Percentiles rank a stretch among this genome's conserved stretches.
Conservation (phyloP, 1,140 invertebrate species). For the Protaetia brevitarsis region DNA sequence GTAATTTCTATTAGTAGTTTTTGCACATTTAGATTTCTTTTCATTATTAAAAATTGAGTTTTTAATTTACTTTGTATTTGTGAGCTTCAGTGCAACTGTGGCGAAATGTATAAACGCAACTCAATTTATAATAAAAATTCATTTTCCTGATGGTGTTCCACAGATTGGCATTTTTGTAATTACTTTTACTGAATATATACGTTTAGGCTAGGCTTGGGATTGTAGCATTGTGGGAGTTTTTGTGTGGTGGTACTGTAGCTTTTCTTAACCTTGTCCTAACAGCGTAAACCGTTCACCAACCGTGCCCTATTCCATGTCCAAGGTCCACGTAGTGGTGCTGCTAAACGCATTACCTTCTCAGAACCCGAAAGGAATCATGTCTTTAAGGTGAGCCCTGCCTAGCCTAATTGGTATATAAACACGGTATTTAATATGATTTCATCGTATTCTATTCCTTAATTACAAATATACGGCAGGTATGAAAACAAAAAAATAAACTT, state of each 20-base stretch:
- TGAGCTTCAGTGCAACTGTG: no score
- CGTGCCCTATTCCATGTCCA: slow-evolving; percentile 37
- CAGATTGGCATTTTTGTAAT: background rate
- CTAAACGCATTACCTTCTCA: slow-evolving; percentile 51
- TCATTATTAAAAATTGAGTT: no score
- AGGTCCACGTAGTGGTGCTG: slow-evolving; percentile 45
- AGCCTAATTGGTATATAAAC: slow-evolving; percentile 23
- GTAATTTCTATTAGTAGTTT: background rate
- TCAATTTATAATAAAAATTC: background rate
- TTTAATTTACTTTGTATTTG: background rate
- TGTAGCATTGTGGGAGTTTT: slow-evolving; percentile 37
- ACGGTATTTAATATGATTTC: background rate
- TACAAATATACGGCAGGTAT: background rate
- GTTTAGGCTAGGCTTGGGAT: slow-evolving; percentile 34
- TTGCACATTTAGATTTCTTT: background rate
- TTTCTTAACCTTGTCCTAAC: slow-evolving; percentile 46
- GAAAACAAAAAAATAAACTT: background rate
- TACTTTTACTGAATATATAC: slow-evolving; percentile 17
- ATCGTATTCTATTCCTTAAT: slow-evolving; percentile 21
- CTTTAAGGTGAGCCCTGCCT: slow-evolving; percentile 48
- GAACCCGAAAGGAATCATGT: slow-evolving; percentile 36
- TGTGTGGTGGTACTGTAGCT: slow-evolving; percentile 45
- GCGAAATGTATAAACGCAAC: no score
- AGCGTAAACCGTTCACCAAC: slow-evolving; percentile 42
- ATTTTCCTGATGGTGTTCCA: background rate